A percentile compares a stretch with the other conserved stretches of the same genome.
Conservation (phyloP, 2,113 vertebrate species). For the Brienomyrus longianalis region DNA sequence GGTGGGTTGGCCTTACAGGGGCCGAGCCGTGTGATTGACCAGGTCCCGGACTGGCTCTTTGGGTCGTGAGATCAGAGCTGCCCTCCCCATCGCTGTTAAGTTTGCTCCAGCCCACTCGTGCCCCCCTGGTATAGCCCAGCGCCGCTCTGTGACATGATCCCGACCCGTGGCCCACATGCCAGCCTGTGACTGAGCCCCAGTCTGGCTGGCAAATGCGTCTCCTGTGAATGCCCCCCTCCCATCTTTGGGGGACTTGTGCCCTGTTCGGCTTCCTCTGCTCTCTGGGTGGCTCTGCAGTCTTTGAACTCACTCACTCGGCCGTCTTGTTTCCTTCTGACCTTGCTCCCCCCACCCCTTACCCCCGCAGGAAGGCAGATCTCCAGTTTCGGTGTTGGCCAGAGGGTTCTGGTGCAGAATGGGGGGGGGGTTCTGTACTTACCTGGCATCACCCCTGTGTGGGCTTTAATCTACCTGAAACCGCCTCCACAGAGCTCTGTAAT, state of each 20-base stretch:
- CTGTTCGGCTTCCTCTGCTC: not conserved
- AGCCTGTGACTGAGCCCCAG: not conserved
- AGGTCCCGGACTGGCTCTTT: not conserved
- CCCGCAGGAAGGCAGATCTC: not conserved
- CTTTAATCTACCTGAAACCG: slow-evolving; percentile 42
- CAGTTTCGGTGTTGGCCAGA: not conserved
- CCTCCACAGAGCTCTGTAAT: not conserved
- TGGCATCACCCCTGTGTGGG: not conserved
- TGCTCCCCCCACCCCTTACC: not conserved
- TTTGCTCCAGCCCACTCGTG: not conserved
- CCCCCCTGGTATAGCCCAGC: not conserved
- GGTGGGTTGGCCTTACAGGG: not conserved
- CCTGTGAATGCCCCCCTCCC: not conserved
- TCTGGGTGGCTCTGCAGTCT: not conserved
- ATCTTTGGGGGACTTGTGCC: no score
- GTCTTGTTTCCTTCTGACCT: not conserved
- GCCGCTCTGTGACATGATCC: not conserved
- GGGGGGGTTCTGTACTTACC: not conserved
- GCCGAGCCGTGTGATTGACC: not conserved
- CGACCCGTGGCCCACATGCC: not conserved
- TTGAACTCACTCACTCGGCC: not conserved
- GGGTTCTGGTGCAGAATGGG: not conserved
- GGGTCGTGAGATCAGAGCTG: not conserved
- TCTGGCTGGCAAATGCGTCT: not conserved
- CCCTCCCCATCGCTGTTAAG: not conserved